Base-by-base conservation (phyloP, 2,888 invertebrate species). In the Acanthopleura granulata region DNA sequence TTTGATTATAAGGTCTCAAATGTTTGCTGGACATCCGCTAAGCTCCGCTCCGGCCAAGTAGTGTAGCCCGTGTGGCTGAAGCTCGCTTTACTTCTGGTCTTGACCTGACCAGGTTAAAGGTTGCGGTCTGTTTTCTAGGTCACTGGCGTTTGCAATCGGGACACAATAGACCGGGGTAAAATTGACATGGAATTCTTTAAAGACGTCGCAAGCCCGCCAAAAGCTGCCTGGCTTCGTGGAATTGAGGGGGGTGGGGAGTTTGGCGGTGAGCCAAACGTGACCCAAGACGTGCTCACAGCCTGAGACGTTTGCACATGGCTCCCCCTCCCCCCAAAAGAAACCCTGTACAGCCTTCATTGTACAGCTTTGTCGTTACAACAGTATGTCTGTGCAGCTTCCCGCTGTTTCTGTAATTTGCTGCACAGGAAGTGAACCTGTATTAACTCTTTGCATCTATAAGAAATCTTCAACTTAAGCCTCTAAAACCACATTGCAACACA, bases 211-310 rank as follows among this genome's bases (percentile, higher is more conserved):
- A 57, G 22, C 22, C 57, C 22, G 18, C 57, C n/a, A 18, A 57
- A 57, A 57, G 57, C 57, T 57, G 18, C n/a, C 22, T 22, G 57
- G 57, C 57, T 57, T 57, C 57, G 22, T 57, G 22, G 29, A 66
- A 66, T 6, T 27, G 6, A 66, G 66, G 66, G 4, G 66, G 66
- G 25, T 9, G 66, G 40, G 9, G 25, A 66, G 29, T 66, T 62
- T 66, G 66, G 66, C 22, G 66, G 29, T 18, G 16, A 27, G 66
- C 66, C 66, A 66, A 66, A 66, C 66, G 66, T 66, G 66, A 66
- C 29, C 57, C 40, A 22, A 22, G 57, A 57, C 57, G 57, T 57
- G 57, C 22, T 40, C 4, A 40, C 40, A 40, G 40, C 40, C 9
- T 40, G 40, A 40, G 40, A 40, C 40, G 9, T 40, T 6, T 9